phyloP scores from a whole-genome alignment of 92 coral and sea anemone species.

The Nematostella vectensis region DNA sequence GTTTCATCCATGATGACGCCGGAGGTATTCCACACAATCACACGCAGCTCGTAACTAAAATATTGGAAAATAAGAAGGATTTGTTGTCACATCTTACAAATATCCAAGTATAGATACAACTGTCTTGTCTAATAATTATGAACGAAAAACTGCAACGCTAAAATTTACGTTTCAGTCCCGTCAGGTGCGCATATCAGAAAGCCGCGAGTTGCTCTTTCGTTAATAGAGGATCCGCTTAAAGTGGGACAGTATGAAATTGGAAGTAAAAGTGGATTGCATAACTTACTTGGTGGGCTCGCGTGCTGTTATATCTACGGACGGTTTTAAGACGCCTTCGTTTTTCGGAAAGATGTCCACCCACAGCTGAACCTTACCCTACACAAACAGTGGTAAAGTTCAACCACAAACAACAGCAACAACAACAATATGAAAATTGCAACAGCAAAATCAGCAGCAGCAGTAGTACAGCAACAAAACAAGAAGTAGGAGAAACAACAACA shows the following conservation, averaged over 20 bases:
- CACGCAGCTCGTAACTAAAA: slow-evolving; percentile 64
- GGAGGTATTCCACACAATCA: slow-evolving; percentile 85
- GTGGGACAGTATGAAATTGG: too few relatives aligned
- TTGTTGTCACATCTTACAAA: too few relatives aligned
- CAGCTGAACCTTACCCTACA: slow-evolving; percentile 70
- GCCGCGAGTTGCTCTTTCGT: too few relatives aligned
- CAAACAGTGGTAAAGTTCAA: slow-evolving; percentile 1
- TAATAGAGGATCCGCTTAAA: too few relatives aligned
- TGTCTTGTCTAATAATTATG: too few relatives aligned
- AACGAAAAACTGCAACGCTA: too few relatives aligned
- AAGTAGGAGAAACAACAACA: too few relatives aligned
- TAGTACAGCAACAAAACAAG: background rate
- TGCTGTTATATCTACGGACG: slow-evolving; percentile 50
- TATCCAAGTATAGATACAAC: too few relatives aligned
- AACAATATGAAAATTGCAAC: background rate
- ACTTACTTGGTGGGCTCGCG: slow-evolving; percentile 55
- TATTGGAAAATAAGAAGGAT: too few relatives aligned
- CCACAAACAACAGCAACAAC: background rate
- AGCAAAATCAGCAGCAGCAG: background rate
- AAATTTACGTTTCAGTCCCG: too few relatives aligned
- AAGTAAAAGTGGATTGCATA: too few relatives aligned
- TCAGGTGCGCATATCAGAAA: too few relatives aligned
- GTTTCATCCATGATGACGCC: slow-evolving; percentile 84
- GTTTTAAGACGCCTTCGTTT: slow-evolving; percentile 37
- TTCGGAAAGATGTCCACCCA: slow-evolving; percentile 90